Evolutionary conservation across 2,797 vertebrate species (phyloP), one percentile per base, ranked within the genome.

Genomic region (Onychomys leucogaster): DNA sequence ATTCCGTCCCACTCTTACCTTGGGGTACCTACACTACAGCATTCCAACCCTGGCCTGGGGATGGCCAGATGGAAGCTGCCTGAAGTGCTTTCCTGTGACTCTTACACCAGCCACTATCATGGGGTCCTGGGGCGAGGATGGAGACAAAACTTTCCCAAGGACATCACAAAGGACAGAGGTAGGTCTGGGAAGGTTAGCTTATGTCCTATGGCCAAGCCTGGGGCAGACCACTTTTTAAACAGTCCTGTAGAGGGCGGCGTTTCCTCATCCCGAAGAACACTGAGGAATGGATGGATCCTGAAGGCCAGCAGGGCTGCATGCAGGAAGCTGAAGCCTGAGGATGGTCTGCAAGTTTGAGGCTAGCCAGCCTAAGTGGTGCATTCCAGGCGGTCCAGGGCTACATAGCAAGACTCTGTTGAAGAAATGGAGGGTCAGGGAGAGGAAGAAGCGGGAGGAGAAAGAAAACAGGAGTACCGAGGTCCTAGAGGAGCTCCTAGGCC

Each of bases 231-330:
- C 23, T 89, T 94, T 88, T 63, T n/a, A 83, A 52, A 61, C 6
- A 25, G 43, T 73, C 95, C 96, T 91, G 80, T 81, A 98, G 97
- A 95, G 94, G 98, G 96, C 83, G 67, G 71, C 59, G 80, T 86
- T 75, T 92, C 95, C 83, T 82, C 25, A 12, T 57, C 11, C 55
- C 65, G 59, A 80, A 57, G 21, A 96, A 32, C 52, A 32, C 34
- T 0, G 6, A 89, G 25, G 11, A 63, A 14, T 3, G 11, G 55
- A 14, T 3, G 11, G 55, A 17, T 57, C 27, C 8, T 27, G 46
- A 83, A 89, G 19, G 10, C 23, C 11, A 4, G 29, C 41, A 61
- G 19, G 29, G 17, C 27, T 76, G 71, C 27, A 61, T 2, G 11
- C 2, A 19, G 55, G 37, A 89, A 41, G 37, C 52, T 59, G 37